These are phyloP conservation scores for Cygnus atratus DNA, from an alignment of 2,113 vertebrate species.

Conservation along the genomic window DNA sequence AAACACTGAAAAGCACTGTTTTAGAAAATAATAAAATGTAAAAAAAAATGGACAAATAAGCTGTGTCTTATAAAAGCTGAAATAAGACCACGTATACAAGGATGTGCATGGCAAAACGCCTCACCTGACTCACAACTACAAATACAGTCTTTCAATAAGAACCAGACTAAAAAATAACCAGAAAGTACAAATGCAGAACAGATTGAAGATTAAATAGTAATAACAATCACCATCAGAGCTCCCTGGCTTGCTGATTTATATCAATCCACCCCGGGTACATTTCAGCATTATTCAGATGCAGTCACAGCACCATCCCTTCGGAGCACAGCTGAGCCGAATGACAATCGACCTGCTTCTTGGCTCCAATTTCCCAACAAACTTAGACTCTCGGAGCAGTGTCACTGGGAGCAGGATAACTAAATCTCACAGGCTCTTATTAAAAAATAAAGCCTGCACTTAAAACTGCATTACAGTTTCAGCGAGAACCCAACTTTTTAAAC, in stretches of 20 bases:
- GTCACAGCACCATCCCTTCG: not conserved
- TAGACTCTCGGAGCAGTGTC: not conserved
- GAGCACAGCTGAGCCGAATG: not conserved
- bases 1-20: not conserved
- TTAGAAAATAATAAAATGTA: not conserved
- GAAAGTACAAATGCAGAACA: conserved; percentile 6
- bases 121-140: not conserved
- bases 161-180: not conserved
- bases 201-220: not conserved
- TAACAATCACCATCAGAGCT: not conserved
- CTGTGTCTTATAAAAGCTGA: not conserved
- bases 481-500: not conserved
- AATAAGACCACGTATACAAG: not conserved
- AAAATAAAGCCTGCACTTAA: not conserved
- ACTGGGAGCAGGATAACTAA: not conserved
- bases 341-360: conserved; percentile 5
- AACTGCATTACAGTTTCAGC: not conserved
- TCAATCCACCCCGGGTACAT: not conserved
- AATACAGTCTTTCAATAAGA: not conserved
- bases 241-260: not conserved
- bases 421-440: not conserved
- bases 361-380: not conserved
- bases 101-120: not conserved
- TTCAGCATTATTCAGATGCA: not conserved
- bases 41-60: not conserved